These are phyloP conservation scores for Danio tinwini DNA, from an alignment of 2,797 vertebrate genomes.

Conservation along the genomic window DNA sequence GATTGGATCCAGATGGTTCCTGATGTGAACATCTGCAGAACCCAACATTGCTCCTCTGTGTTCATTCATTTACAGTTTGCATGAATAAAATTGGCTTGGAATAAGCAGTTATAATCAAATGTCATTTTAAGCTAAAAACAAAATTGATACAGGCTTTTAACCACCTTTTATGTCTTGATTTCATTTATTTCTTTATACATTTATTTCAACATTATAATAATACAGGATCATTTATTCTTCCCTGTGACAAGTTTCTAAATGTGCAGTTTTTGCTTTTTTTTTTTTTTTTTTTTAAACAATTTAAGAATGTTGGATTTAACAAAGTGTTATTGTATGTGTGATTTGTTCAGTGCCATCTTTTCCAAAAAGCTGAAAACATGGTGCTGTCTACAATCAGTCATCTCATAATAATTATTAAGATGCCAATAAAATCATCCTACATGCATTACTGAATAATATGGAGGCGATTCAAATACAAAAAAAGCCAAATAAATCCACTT, in stretches of 20 bases:
- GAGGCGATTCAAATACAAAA: conserved; percentile 44
- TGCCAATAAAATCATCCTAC: neutral
- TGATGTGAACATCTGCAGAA: no score
- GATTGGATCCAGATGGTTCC: no score
- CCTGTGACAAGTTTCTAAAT: neutral
- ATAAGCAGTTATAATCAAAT: neutral
- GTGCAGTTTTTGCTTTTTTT: neutral
- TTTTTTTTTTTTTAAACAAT: neutral
- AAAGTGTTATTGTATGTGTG: neutral
- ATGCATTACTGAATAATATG: neutral
- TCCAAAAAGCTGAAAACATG: conserved; percentile 16
- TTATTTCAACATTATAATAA: neutral
- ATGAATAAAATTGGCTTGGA: neutral
- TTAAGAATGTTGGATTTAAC: neutral
- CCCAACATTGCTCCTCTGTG: neutral
- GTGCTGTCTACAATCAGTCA: neutral
- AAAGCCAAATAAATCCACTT: conserved; percentile 65
- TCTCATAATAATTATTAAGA: neutral
- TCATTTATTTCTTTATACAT: no score
- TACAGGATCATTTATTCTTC: neutral
- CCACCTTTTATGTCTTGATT: neutral
- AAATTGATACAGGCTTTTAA: conserved; percentile 3
- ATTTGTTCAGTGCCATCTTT: neutral
- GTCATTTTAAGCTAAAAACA: conserved; percentile 14
- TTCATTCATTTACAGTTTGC: neutral